phyloP scores from a whole-genome alignment of 1,140 invertebrate genomes.

The Drosophila sechellia region DNA sequence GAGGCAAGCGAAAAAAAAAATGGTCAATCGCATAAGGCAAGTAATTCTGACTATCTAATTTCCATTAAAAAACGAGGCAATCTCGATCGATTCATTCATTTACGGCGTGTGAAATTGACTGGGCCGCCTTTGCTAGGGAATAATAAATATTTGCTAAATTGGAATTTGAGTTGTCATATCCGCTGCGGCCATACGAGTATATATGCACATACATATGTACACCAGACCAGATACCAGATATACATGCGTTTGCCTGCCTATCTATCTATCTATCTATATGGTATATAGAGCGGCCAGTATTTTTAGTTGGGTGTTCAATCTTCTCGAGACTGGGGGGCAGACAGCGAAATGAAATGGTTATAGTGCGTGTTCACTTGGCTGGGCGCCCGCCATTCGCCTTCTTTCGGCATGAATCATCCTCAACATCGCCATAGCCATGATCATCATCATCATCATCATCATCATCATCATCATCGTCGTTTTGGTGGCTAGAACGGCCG shows the following conservation, averaged over 20 bases:
- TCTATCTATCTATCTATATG: slow-evolving; percentile 17
- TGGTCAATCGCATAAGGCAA: slow-evolving; percentile 28
- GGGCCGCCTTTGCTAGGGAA: slow-evolving; percentile 9
- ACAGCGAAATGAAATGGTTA: slow-evolving; percentile 49
- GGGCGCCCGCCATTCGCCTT: slow-evolving; percentile 69
- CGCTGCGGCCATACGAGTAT: slow-evolving; percentile 38
- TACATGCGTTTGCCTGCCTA: slow-evolving; percentile 1
- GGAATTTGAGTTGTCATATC: slow-evolving; percentile 77
- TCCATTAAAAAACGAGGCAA: slow-evolving; percentile 43
- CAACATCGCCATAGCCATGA: slow-evolving; percentile 8
- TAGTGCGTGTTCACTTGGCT: slow-evolving; percentile 76
- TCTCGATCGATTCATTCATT: slow-evolving; percentile 60
- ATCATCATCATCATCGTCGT: slow-evolving; percentile 18
- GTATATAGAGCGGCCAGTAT: slow-evolving; percentile 73
- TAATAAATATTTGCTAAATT: slow-evolving; percentile 65
- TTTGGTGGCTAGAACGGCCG: slow-evolving; percentile 19
- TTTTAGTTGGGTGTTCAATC: slow-evolving; percentile 78
- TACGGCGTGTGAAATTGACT: slow-evolving; percentile 53
- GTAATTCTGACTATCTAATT: slow-evolving; percentile 40
- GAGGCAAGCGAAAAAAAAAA: slow-evolving; percentile 32
- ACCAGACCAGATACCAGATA: slow-evolving; percentile 20
- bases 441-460: slow-evolving; percentile 19
- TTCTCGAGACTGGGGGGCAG: slow-evolving; percentile 46
- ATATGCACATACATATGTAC: slow-evolving; percentile 20
- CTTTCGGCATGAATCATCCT: slow-evolving; percentile 73